These are phyloP conservation scores for Cryptotis parvus DNA, from an alignment of 2,113 vertebrate genomes.

Conservation along the genomic window DNA sequence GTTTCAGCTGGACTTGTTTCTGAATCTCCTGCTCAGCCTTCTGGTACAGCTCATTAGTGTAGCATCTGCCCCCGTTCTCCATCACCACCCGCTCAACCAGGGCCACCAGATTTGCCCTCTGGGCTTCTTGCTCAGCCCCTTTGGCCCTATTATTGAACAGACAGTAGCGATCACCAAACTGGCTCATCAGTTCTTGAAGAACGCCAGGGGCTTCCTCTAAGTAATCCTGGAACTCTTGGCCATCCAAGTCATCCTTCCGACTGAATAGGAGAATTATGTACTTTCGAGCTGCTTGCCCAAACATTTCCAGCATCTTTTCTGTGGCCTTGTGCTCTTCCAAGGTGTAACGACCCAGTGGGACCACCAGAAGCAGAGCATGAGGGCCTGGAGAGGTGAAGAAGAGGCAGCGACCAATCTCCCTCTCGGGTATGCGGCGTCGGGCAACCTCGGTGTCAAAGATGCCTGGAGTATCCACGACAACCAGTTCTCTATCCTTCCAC, in stretches of 20 bases:
- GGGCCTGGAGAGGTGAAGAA: conserved; percentile 54
- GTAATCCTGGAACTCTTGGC: neutral
- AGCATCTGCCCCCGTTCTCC: neutral
- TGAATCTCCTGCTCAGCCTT: conserved; percentile 68
- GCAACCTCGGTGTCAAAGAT: conserved; percentile 85
- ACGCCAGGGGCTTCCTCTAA: fast-evolving
- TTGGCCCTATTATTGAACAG: conserved; percentile 57
- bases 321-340: neutral
- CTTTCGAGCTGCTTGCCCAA: conserved; percentile 22
- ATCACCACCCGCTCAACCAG: neutral
- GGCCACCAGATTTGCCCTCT: conserved; percentile 41
- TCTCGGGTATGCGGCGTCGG: conserved; percentile 76
- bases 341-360: neutral
- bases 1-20: conserved; percentile 45
- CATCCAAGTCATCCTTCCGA: conserved; percentile 51
- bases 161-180: conserved; percentile 24
- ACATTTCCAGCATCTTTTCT: conserved; percentile 39
- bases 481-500: conserved; percentile 44
- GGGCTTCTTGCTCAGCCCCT: conserved; percentile 15
- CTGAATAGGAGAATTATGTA: conserved; percentile 71
- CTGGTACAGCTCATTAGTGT: neutral
- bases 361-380: conserved; percentile 62
- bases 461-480: conserved; percentile 87
- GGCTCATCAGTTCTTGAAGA: neutral
- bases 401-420: conserved; percentile 82